Evolutionary conservation across 2,113 vertebrate genomes (phyloP), one percentile per base, ranked within the genome.

Genomic region (Heterocephalus glaber): DNA sequence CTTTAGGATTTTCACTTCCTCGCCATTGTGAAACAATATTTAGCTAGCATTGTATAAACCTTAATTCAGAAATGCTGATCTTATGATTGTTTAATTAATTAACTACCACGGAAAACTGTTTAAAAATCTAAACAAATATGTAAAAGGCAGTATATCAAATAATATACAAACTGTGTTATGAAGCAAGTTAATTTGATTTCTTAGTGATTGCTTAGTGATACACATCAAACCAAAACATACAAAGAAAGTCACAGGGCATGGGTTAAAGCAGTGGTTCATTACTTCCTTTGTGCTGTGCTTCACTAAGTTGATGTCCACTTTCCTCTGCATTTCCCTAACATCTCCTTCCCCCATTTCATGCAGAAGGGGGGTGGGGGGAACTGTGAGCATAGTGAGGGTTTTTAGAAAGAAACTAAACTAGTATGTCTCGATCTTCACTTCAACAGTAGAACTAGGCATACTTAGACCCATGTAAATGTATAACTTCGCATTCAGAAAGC

Each of bases 341-440:
- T 0, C 17, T 28, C 17, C 16, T 79, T 54, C 3, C 17, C 7
- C 4, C 26, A 7, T 33, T 35, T 38, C 30, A 68, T 65, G 70
- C 2, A 84, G 35, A 85, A 10, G 8, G 1, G 20, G 0, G 14
- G 5, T 7, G 8, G 1, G 20, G 0, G 14, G 5, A 61, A 80
- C 38, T 52, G 24, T 8, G 38, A 66, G 41, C 52, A 38, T 5
- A 54, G 10, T 38, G 52, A 76, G 38, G 28, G 47, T 65, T 1
- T 3, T 47, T 26, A 35, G 26, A 61, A 79, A 83, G 35, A 41
- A 86, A 60, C 1, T n/a, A 61, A 60, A 5, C 20, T 12, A 47
- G 5, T 10, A 24, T 52, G 89, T 47, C 35, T 72, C 17, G 1
- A 10, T 24, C 26, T 68, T 41, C 11, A 16, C 11, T 24, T 49